Evolutionary conservation across 37 sponge, comb jelly and placozoan species (phyloP).

Genomic region (Spongilla lacustris): DNA sequence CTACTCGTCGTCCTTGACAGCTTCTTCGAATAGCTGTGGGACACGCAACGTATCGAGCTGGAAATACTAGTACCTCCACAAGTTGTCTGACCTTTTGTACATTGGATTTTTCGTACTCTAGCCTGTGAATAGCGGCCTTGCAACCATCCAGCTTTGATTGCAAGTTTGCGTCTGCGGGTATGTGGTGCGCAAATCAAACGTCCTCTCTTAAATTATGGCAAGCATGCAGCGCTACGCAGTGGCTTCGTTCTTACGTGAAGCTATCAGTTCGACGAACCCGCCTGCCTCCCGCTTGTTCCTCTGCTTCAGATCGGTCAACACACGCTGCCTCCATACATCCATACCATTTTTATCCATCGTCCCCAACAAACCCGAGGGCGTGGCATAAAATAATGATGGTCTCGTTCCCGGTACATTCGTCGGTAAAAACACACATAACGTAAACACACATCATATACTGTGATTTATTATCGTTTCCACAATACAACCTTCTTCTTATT

Average conservation of each 20-base stretch:
- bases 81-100: conserved; percentile 35
- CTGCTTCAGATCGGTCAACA: conserved; percentile 34
- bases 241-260: conserved; percentile 27
- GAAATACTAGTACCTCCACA: too few species aligned
- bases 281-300: conserved; percentile 48
- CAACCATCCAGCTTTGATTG: conserved; percentile 32
- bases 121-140: conserved; percentile 28
- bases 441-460: not conserved
- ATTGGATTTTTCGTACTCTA: conserved; percentile 60
- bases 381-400: not conserved
- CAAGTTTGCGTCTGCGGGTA: conserved; percentile 40
- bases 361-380: not conserved
- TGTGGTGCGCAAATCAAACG: not conserved
- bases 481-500: conserved; percentile 76
- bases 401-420: not conserved
- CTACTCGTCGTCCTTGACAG: not conserved
- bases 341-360: not conserved
- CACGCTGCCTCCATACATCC: conserved; percentile 7
- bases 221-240: not conserved
- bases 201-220: not conserved
- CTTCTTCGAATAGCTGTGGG: not conserved
- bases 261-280: conserved; percentile 52
- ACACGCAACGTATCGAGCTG: too few species aligned
- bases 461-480: conserved; percentile 66
- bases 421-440: not conserved